Evolutionary conservation across 2,797 vertebrate species (phyloP), one percentile per base, ranked within the genome.

Genomic region (Fratercula arctica): DNA sequence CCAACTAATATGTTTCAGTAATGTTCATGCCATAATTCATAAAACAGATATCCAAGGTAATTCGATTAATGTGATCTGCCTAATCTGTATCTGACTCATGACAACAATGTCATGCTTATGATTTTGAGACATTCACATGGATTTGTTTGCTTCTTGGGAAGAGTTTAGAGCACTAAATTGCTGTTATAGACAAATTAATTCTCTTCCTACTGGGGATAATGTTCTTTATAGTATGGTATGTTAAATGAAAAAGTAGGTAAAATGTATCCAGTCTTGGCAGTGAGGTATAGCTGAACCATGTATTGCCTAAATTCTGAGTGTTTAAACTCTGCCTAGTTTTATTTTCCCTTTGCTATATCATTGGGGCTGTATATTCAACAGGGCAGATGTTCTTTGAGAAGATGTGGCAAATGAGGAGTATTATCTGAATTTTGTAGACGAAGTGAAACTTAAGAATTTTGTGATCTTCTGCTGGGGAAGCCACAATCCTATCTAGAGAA

Each of bases 341-440:
- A 10, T 9, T 85, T 67, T 5, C 17, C 23, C 9, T 61, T 50
- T 0, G 0, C 29, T 57, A 6, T 67, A 26, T 13, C 8, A 2
- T 16, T 37, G 46, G 12, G 28, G 3, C 28, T 50, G 4, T 76
- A 17, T 19, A 10, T 28, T 50, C 29, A 57, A 28, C 24, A 33
- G 13, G 11, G 10, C 19, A 76, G 41, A 69, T 31, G 39, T 13
- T 59, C 35, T 69, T 39, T 73, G 66, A 70, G 90, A 80, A 59
- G 16, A n/a, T 43, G 20, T 21, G 17, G 6, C 57, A 12, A 77
- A 46, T 74, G 20, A 72, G 17, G 9, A 68, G 3, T 35, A 57
- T n/a, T 72, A 24, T 46, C 43, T 72, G 59, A 69, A 35, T 41
- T 82, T 69, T 54, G 10, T 35, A n/a, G 33, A 29, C 6, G n/a